These are phyloP conservation scores for Nannoperca australis DNA, from an alignment of 2,797 vertebrate species.

Conservation along the genomic window DNA sequence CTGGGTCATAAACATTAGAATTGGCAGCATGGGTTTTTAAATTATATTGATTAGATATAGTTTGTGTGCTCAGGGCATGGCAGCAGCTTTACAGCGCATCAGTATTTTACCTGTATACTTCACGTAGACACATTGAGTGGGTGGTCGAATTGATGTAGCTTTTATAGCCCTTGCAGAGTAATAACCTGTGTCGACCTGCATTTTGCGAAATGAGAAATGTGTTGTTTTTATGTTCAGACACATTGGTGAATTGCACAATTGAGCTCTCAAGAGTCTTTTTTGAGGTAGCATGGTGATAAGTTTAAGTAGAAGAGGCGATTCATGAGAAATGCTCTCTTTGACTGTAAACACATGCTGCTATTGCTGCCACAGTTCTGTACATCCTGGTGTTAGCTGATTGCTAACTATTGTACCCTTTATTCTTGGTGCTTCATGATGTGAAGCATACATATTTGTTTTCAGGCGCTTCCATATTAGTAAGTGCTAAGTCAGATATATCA, in stretches of 20 bases:
- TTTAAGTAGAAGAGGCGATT: slow-evolving; percentile 47
- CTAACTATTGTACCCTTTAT: not conserved
- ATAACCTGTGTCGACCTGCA: slow-evolving; percentile 54
- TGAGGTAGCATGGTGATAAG: slow-evolving; percentile 28
- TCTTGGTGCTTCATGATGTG: not conserved
- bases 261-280: slow-evolving; percentile 34
- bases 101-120: slow-evolving; percentile 65
- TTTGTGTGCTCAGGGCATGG: slow-evolving; percentile 47
- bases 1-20: slow-evolving; percentile 71
- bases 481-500: not conserved
- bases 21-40: slow-evolving; percentile 67
- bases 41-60: slow-evolving; percentile 65
- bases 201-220: slow-evolving; percentile 63
- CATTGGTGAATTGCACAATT: slow-evolving; percentile 42
- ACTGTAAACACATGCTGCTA: not conserved
- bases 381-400: not conserved
- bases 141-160: slow-evolving; percentile 52
- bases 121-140: slow-evolving; percentile 44
- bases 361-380: not conserved
- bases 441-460: not conserved
- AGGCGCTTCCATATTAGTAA: no score
- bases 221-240: slow-evolving; percentile 47
- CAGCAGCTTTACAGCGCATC: slow-evolving; percentile 37
- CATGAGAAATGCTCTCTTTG: slow-evolving; percentile 26
- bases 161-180: slow-evolving; percentile 54